Evolutionary conservation across 1,140 invertebrate genomes (phyloP), one percentile per base, ranked within the genome.

Genomic region (Drosophila ogumai): DNA sequence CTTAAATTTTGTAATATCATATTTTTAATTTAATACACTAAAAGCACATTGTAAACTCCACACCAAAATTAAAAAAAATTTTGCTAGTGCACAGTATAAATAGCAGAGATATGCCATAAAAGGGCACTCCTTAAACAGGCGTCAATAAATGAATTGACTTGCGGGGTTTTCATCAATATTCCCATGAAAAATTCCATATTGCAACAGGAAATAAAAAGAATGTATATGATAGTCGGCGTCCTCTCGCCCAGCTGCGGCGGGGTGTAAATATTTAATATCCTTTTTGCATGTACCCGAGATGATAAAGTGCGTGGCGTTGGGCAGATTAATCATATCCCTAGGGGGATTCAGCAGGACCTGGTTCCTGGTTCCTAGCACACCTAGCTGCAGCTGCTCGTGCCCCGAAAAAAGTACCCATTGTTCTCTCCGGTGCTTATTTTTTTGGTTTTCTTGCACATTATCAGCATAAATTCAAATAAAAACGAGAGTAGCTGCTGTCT

Each of bases 391-490:
- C 74, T 65, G 61, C 44, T 69, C 50, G 41, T 55, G 49, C 44
- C 46, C 17, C 52, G 22, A 28, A 66, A 68, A 66, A 47, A 38
- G 28, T 12, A 17, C 36, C 75, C 81, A 84, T 82, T 84, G 80
- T 82, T 79, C 54, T 65, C 47, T 19, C 34, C 36, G 8, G 19
- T 38, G 28, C 40, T 41, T n/a, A 49, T 25, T 46, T 55, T 52
- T 49, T 73, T 75, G 7, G 52, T 55, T 19, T 22, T 61, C 60
- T 60, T 69, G 60, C 81, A 90, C 81, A 90, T 90, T 90, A 90
- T 86, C 85, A 90, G 81, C 85, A 88, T 88, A 88, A 90, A 88
- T 88, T 88, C 84, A 88, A 88, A 88, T 88, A 87, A 84, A 88
- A 64, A 77, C 68, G 55, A 73, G 75, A 73, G 67, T 79, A 57